Conservation (phyloP, 2,888 invertebrate genomes). For the Apodemia mormo region DNA sequence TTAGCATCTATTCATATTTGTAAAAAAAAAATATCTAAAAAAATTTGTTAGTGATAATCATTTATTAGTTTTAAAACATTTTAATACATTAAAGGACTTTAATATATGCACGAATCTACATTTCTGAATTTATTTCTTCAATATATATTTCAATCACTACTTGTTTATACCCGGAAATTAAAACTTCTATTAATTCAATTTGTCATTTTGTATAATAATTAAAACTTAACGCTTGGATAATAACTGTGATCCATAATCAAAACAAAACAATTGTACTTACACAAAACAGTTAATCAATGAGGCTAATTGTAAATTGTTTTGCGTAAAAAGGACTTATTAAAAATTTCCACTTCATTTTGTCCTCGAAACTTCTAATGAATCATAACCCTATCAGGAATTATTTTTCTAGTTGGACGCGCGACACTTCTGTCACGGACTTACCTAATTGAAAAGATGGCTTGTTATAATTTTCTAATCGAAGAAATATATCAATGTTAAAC, state of each 20-base stretch:
- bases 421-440: slow-evolving; percentile 50
- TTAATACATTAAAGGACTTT: too few relatives aligned
- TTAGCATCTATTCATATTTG: too few relatives aligned
- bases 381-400: slow-evolving; percentile 59
- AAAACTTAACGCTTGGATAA: neutral
- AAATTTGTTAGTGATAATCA: too few relatives aligned
- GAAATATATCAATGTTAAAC: slow-evolving; percentile 33
- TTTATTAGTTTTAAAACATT: too few relatives aligned
- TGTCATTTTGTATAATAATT: neutral
- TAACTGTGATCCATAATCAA: neutral
- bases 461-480: slow-evolving; percentile 69
- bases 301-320: slow-evolving; percentile 42
- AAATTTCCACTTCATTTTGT: slow-evolving; percentile 78
- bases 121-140: too few relatives aligned
- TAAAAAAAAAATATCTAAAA: too few relatives aligned
- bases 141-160: too few relatives aligned
- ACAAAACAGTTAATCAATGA: slow-evolving; percentile 20
- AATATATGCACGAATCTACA: too few relatives aligned
- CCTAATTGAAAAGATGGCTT: slow-evolving; percentile 53
- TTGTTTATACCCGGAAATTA: neutral
- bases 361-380: slow-evolving; percentile 49
- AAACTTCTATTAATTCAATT: neutral
- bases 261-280: slow-evolving; percentile 5
- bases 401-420: slow-evolving; percentile 49
- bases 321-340: slow-evolving; percentile 63